Base-by-base conservation (phyloP, 2,113 vertebrate genomes). In the Leucoraja erinaceus region DNA sequence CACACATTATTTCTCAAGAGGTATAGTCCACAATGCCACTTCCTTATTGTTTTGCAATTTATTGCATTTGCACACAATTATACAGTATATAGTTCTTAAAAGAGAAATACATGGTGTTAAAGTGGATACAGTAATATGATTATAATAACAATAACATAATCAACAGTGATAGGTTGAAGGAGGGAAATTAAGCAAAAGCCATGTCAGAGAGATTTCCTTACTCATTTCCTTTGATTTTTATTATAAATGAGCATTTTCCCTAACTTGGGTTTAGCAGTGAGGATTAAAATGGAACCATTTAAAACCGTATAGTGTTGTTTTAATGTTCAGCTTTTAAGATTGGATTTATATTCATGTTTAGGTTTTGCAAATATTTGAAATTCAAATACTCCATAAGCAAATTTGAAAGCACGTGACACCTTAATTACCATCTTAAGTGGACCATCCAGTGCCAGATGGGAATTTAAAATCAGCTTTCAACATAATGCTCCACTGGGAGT, bases 381-480 rank as follows among this genome's bases (percentile, higher is more conserved):
- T 91, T 72, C 38, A 91, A 74, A 72, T 70, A 54, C 22, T 47
- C 22, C 22, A 28, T 11, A 38, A 31, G 12, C 18, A 72, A 72
- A 91, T 47, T 74, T 4, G 54, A 72, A 72, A 38, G 18, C 38
- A 54, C 68, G 0, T 90, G 33, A 22, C 88, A 38, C 88, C n/a
- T 10, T 25, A 90, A 90, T 90, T 25, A 91, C 61, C 88, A 72
- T 72, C 88, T 66, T 47, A 72, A 72, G 63, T 91, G 88, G 33
- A 70, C 20, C 20, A 47, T 72, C 63, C 66, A 91, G 33, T 72
- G 22, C 66, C 88, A 91, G 88, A 72, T 91, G 68, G 90, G 90
- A 91, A 91, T 91, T 70, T 72, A 91, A 47, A 54, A 91, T 54
- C 90, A 91, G 68, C 68, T 38, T 72, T 91, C 20, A 72, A 38